Evolutionary conservation across 2,113 vertebrate genomes (phyloP).

Genomic region (Chaetodon auriga): DNA sequence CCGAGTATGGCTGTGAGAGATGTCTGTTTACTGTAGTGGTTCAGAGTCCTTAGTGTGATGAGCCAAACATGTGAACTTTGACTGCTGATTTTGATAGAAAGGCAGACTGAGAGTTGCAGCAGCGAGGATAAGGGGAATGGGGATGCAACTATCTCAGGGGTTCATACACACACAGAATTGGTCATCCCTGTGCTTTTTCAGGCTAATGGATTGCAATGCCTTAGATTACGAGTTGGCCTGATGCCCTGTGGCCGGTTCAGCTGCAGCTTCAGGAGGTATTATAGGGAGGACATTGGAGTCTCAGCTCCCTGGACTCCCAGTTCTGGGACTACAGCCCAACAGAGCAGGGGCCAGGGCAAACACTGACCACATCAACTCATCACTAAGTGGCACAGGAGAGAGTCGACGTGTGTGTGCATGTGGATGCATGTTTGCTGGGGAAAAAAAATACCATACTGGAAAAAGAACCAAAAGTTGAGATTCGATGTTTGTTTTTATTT

Average conservation of each 20-base stretch:
- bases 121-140: constrained; percentile 22
- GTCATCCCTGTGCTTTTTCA: constrained; percentile 84
- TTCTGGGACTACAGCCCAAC: constrained; percentile 51
- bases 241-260: constrained; percentile 86
- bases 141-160: constrained; percentile 38
- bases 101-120: constrained; percentile 9
- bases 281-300: constrained; percentile 83
- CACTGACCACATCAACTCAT: constrained; percentile 58
- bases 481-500: neutral
- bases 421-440: neutral
- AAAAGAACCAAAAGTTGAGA: neutral
- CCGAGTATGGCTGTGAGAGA: constrained; percentile 14
- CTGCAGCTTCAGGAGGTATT: constrained; percentile 85
- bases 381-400: constrained; percentile 24
- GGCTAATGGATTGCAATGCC: constrained; percentile 88
- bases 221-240: constrained; percentile 91
- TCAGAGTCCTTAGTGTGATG: constrained; percentile 42
- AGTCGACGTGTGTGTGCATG: neutral
- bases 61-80: constrained; percentile 61
- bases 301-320: constrained; percentile 63
- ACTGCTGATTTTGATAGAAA: constrained; percentile 37
- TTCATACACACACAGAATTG: constrained; percentile 35
- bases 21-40: constrained; percentile 47
- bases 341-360: constrained; percentile 50
- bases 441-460: constrained; percentile 3